Evolutionary conservation across 1,140 invertebrate species (phyloP).

Genomic region (Rhagoletis zephyria): DNA sequence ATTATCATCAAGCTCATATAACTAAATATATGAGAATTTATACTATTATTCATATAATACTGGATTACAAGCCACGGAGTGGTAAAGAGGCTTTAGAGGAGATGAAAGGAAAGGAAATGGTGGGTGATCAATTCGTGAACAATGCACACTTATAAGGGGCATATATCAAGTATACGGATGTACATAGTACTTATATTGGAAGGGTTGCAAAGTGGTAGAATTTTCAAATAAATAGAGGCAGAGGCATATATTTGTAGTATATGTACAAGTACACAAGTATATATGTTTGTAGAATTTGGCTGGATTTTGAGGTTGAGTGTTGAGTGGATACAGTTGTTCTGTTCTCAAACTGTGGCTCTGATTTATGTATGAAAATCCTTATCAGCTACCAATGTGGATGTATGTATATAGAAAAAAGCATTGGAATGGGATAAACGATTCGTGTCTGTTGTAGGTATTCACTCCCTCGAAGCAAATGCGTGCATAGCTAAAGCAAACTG

Average conservation of each 20-base stretch:
- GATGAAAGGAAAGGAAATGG: too few relatives aligned
- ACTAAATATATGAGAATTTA: neutral
- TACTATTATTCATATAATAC: neutral
- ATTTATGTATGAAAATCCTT: neutral
- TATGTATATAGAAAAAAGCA: neutral
- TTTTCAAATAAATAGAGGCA: too few relatives aligned
- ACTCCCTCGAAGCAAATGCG: neutral
- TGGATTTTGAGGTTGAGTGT: neutral
- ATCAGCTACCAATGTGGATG: neutral
- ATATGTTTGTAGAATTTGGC: too few relatives aligned
- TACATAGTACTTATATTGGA: too few relatives aligned
- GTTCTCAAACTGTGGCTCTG: neutral
- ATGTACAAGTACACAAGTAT: too few relatives aligned
- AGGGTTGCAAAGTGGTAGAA: too few relatives aligned
- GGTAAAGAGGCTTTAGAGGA: neutral
- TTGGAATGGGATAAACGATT: neutral
- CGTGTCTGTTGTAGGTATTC: neutral
- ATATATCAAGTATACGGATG: too few relatives aligned
- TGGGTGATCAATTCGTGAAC: too few relatives aligned
- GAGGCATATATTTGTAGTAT: too few relatives aligned
- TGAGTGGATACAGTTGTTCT: neutral
- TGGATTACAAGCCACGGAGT: neutral
- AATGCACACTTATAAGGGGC: too few relatives aligned
- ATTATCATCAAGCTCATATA: neutral
- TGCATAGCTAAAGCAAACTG: neutral